A percentile compares a stretch with the other conserved stretches of the same genome.
Conservation (phyloP, 2,888 invertebrate genomes). For the Aspidiotus rigidus region DNA sequence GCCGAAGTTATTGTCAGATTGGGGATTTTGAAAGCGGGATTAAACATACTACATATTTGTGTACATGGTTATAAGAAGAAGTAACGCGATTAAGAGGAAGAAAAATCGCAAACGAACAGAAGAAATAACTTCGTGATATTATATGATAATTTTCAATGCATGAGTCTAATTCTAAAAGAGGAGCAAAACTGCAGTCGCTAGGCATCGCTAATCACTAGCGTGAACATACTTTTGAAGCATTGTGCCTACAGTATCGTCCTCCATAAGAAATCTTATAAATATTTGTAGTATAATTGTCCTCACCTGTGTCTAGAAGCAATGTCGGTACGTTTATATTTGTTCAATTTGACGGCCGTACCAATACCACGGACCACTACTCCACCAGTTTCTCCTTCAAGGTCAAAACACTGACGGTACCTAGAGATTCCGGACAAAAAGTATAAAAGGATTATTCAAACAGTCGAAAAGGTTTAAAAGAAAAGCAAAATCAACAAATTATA, state of each 20-base stretch:
- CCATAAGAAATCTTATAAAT: too few relatives aligned
- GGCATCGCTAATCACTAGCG: too few relatives aligned
- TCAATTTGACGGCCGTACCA: conserved; percentile 75
- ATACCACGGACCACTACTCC: conserved; percentile 93
- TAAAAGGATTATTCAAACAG: neutral
- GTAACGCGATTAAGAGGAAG: neutral
- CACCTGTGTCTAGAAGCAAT: too few relatives aligned
- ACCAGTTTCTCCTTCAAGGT: conserved; percentile 93
- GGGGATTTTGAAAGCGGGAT: conserved; percentile 15
- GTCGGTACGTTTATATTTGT: conserved; percentile 9
- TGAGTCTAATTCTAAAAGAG: too few relatives aligned
- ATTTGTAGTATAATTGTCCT: too few relatives aligned
- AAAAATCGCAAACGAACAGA: neutral
- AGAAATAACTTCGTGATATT: neutral
- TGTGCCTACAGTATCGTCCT: too few relatives aligned
- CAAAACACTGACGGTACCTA: conserved; percentile 85
- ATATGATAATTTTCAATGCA: too few relatives aligned
- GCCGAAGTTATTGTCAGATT: conserved; percentile 18
- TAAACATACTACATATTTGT: neutral
- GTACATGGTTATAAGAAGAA: neutral
- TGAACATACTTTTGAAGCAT: too few relatives aligned
- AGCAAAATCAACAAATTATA: too few relatives aligned
- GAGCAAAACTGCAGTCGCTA: too few relatives aligned
- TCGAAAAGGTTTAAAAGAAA: too few relatives aligned
- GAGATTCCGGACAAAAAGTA: neutral